These are phyloP conservation scores for Gnathonemus longibarbis DNA, from an alignment of 2,113 vertebrate species.

Conservation along the genomic window DNA sequence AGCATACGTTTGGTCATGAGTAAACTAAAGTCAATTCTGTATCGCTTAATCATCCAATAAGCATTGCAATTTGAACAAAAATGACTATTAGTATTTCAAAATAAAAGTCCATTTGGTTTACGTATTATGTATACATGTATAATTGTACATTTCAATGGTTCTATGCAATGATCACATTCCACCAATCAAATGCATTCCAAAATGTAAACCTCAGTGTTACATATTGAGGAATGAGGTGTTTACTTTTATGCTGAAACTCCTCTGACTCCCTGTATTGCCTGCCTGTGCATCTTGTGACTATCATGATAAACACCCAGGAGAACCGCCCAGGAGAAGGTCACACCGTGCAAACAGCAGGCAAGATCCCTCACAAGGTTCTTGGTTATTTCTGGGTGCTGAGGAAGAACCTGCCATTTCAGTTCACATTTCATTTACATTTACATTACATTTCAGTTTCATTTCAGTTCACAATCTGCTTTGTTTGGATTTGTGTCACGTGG, in stretches of 20 bases:
- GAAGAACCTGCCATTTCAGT: neutral
- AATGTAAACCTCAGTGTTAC: neutral
- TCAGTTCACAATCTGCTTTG: neutral
- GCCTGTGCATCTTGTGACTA: neutral
- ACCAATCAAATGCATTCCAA: slow-evolving; percentile 8
- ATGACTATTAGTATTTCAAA: neutral
- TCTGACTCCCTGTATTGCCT: neutral
- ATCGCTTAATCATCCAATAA: slow-evolving; percentile 7
- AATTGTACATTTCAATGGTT: neutral
- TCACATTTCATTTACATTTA: no score
- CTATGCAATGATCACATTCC: neutral
- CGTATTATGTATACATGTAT: neutral
- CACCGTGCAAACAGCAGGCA: neutral
- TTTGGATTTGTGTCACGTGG: neutral
- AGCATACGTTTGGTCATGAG: slow-evolving; percentile 48
- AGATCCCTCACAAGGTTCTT: neutral
- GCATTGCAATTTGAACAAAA: neutral
- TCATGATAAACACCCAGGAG: neutral
- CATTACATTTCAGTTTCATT: neutral
- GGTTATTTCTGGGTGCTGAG: slow-evolving; percentile 9
- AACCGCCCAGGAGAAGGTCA: neutral
- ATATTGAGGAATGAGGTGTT: neutral
- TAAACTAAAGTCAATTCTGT: slow-evolving; percentile 52
- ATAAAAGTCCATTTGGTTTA: neutral
- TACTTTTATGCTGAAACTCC: neutral